A percentile compares a stretch with the other conserved stretches of the same genome.
These are phyloP conservation scores for Tetragonula clypearis DNA, from an alignment of 1,140 invertebrate genomes.

Conservation along the genomic window DNA sequence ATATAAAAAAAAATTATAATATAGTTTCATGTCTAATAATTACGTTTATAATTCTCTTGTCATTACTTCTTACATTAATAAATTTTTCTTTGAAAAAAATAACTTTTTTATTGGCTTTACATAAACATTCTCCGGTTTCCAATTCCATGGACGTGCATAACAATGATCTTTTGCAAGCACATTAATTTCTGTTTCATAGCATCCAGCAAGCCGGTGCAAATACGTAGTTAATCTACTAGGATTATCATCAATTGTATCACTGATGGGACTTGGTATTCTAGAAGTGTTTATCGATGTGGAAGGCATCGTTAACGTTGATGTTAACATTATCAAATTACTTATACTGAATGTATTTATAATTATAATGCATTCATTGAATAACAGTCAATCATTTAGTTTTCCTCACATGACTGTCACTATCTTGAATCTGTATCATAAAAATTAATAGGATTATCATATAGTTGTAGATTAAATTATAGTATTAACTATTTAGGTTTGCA, in stretches of 20 bases:
- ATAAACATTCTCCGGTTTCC: slow-evolving; percentile 86
- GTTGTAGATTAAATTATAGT: too few species aligned
- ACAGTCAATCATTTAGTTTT: not conserved
- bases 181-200: slow-evolving; percentile 74
- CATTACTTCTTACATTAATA: slow-evolving; percentile 58
- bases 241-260: slow-evolving; percentile 75
- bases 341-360: slow-evolving; percentile 16
- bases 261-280: slow-evolving; percentile 66
- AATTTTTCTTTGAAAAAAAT: slow-evolving; percentile 77
- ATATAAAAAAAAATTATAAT: slow-evolving; percentile 31
- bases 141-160: slow-evolving; percentile 88
- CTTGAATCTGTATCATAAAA: not conserved
- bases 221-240: slow-evolving; percentile 75
- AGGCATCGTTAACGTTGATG: slow-evolving; percentile 29
- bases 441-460: slow-evolving; percentile 19
- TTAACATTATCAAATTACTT: slow-evolving; percentile 43
- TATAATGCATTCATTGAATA: not conserved
- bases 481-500: not conserved
- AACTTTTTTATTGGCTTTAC: slow-evolving; percentile 84
- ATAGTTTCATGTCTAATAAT: slow-evolving; percentile 2
- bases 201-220: slow-evolving; percentile 75
- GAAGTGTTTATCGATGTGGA: slow-evolving; percentile 54
- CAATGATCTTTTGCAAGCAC: slow-evolving; percentile 84
- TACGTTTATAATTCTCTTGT: not conserved
- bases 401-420: not conserved